Base-by-base conservation (phyloP, 2,113 vertebrate genomes). In the Lampris incognitus region DNA sequence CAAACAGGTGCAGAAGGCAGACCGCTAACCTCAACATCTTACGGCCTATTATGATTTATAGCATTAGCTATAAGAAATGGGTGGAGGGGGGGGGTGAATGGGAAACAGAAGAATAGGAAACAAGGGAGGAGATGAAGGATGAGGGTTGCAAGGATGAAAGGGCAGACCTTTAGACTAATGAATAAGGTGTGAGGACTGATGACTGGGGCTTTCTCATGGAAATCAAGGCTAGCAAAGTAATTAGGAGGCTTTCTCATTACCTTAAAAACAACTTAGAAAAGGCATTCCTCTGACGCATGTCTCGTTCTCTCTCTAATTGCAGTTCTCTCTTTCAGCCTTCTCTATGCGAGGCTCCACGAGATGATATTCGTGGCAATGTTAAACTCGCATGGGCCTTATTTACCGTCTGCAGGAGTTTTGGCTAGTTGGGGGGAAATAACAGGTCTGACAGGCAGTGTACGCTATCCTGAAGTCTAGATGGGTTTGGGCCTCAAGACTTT, bases 111-210 rank as follows among this genome's bases (percentile, higher is more conserved):
- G 79, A 83, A 84, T 61, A 70, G 60, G 72, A 70, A 73, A 74
- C 73, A 79, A 87, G 56, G 78, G 61, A 54, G 48, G 9, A 44
- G 66, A 42, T 11, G 9, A 10, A 36, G 42, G 56, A 11, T 39
- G 61, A 44, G 62, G 52, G 69, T 13, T 1, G 7, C 72, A 44
- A 67, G 36, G 9, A 52, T 41, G 39, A 71, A 52, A 64, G 77
- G 72, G 72, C 46, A 48, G 70, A 75, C 82, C 72, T 77, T 77
- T 66, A 74, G 76, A 89, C 87, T 90, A 88, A 92, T 83, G 84
- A 92, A 92, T 89, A 86, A 80, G 81, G 85, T 77, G 83, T 91
- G 56, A 78, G 85, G 87, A 89, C 85, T 85, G 89, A 91, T 90
- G 84, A 89, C 88, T 86, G 78, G 72, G 72, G 80, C 87, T 88